A percentile compares a stretch with the other conserved stretches of the same genome.
Conservation (phyloP, 35 echinoderm and acorn worm species). For the Lytechinus variegatus region DNA sequence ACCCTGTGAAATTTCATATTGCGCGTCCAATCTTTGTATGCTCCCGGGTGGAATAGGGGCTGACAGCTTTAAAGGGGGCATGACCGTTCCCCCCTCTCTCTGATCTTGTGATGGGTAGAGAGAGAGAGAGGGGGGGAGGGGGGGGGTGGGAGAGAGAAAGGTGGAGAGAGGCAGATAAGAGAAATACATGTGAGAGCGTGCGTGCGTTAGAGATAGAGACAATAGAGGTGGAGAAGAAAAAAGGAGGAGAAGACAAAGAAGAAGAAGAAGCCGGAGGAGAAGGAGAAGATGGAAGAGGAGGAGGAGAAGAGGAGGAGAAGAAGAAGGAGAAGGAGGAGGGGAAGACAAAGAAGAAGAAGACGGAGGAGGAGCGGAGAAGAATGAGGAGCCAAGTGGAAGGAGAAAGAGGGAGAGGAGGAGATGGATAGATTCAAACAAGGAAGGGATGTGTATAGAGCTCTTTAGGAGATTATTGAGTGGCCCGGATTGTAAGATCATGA, state of each 20-base stretch:
- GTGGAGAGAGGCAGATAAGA: neutral
- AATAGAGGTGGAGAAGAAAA: neutral
- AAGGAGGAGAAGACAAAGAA: neutral
- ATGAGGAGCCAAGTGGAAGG: too few species aligned
- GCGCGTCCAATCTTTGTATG: neutral
- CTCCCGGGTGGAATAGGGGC: neutral
- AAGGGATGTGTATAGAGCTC: too few species aligned
- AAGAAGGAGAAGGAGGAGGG: neutral
- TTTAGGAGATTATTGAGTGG: too few species aligned
- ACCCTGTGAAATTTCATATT: neutral
- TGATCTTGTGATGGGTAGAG: too few species aligned
- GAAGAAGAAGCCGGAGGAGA: neutral
- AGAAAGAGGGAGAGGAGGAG: too few species aligned
- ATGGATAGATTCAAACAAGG: too few species aligned
- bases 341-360: neutral
- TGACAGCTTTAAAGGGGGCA: conserved; percentile 1
- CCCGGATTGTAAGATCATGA: too few species aligned
- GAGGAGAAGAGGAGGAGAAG: neutral
- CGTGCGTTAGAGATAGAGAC: too few species aligned
- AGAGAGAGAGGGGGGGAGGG: neutral
- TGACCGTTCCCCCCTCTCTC: neutral
- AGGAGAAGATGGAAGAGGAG: neutral
- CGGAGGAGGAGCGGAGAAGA: neutral
- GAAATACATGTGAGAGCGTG: too few species aligned
- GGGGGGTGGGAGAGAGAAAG: neutral